phyloP scores from a whole-genome alignment of 2,797 vertebrate species.

The Clamator glandarius region DNA sequence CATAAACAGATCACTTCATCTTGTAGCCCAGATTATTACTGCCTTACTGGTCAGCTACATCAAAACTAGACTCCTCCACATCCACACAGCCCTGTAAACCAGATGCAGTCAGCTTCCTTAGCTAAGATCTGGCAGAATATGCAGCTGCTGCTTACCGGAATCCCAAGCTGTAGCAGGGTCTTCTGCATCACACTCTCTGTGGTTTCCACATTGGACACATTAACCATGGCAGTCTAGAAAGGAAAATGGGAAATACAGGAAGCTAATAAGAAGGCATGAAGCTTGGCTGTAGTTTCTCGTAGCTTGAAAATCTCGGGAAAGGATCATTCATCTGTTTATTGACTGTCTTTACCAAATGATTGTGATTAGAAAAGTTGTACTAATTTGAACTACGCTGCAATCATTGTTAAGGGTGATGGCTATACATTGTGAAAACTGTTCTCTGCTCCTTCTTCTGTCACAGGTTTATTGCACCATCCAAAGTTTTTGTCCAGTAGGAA shows the following conservation, averaged over 20 bases:
- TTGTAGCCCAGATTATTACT: background rate
- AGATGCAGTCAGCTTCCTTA: background rate
- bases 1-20: background rate
- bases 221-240: slow-evolving; percentile 66
- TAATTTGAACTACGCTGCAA: background rate
- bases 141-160: slow-evolving; percentile 70
- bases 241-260: background rate
- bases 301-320: background rate
- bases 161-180: slow-evolving; percentile 68
- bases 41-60: background rate
- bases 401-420: background rate
- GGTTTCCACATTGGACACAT: slow-evolving; percentile 74
- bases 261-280: background rate
- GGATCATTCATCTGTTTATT: background rate
- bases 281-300: background rate
- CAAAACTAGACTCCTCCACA: background rate
- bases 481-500: background rate
- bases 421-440: background rate
- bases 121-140: background rate
- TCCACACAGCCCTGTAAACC: background rate
- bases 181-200: slow-evolving; percentile 74
- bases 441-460: background rate
- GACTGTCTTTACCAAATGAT: background rate
- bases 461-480: background rate
- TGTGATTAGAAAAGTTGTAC: background rate